Conservation (phyloP, 2,797 vertebrate species). For the Leptoclinus maculatus region DNA sequence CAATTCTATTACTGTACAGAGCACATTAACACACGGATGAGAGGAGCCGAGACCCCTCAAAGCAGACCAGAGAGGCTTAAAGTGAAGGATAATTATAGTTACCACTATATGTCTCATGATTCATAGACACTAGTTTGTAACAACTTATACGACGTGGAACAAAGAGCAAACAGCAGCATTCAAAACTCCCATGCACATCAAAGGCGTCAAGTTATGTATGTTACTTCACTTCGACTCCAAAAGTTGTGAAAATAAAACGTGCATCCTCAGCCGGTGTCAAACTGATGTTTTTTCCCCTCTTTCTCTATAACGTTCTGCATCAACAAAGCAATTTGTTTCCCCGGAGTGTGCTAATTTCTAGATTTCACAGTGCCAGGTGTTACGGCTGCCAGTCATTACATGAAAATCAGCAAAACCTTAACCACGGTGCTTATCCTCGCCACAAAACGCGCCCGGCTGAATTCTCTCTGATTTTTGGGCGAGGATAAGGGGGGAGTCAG, state of each 20-base stretch:
- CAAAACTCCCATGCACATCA: background rate
- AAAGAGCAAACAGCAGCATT: background rate
- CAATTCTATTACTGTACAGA: background rate
- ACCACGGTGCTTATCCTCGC: slow-evolving; percentile 66
- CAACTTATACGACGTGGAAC: background rate
- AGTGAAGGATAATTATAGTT: slow-evolving; percentile 39
- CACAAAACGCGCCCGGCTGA: slow-evolving; percentile 58
- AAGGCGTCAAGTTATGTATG: background rate
- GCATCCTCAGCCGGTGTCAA: slow-evolving; percentile 52
- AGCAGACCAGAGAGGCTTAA: slow-evolving; percentile 11
- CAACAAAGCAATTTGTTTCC: slow-evolving; percentile 83
- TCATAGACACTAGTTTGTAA: slow-evolving; percentile 12
- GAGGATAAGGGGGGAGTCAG: slow-evolving; percentile 33
- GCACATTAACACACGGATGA: slow-evolving; percentile 2
- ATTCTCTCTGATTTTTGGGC: slow-evolving; percentile 71
- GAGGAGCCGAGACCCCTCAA: background rate
- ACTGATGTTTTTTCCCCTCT: slow-evolving; percentile 25
- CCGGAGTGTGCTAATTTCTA: slow-evolving; percentile 78
- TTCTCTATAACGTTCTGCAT: slow-evolving; percentile 67
- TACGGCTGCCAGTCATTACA: slow-evolving; percentile 81
- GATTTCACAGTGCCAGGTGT: slow-evolving; percentile 82
- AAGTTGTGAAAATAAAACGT: slow-evolving; percentile 54
- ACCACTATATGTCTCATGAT: background rate
- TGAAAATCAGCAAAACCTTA: slow-evolving; percentile 78
- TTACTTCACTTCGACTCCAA: background rate